A percentile compares a stretch with the other conserved stretches of the same genome.
Conservation (phyloP, 2,113 vertebrate species). For the Mobula birostris region DNA sequence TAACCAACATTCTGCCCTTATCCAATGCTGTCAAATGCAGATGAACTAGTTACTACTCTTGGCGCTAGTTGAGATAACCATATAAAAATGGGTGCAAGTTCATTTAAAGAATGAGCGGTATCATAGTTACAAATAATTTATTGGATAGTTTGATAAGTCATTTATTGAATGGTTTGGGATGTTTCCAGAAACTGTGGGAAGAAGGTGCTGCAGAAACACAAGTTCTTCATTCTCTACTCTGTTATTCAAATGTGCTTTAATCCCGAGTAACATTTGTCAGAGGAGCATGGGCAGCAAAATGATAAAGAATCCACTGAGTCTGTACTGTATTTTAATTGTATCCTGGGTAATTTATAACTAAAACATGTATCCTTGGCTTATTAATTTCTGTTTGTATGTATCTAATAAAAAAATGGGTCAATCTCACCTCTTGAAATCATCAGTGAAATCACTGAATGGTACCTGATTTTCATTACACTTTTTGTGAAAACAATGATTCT, state of each 20-base stretch:
- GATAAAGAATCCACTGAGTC: not conserved
- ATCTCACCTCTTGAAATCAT: not conserved
- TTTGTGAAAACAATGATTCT: not conserved
- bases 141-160: not conserved
- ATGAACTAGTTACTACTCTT: no score
- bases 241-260: not conserved
- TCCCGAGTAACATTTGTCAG: not conserved
- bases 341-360: not conserved
- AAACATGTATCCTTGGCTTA: not conserved
- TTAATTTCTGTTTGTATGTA: not conserved
- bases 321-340: not conserved
- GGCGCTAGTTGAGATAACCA: not conserved
- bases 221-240: not conserved
- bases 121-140: not conserved
- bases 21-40: no score
- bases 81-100: not conserved
- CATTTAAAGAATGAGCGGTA: not conserved
- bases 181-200: not conserved
- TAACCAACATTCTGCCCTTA: not conserved
- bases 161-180: not conserved
- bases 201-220: not conserved
- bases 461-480: not conserved
- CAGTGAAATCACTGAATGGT: not conserved
- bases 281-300: not conserved
- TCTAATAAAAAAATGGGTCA: not conserved